A percentile compares a stretch with the other conserved stretches of the same genome.
These are phyloP conservation scores for Oenanthe melanoleuca DNA, from an alignment of 2,113 vertebrate genomes.

Conservation along the genomic window DNA sequence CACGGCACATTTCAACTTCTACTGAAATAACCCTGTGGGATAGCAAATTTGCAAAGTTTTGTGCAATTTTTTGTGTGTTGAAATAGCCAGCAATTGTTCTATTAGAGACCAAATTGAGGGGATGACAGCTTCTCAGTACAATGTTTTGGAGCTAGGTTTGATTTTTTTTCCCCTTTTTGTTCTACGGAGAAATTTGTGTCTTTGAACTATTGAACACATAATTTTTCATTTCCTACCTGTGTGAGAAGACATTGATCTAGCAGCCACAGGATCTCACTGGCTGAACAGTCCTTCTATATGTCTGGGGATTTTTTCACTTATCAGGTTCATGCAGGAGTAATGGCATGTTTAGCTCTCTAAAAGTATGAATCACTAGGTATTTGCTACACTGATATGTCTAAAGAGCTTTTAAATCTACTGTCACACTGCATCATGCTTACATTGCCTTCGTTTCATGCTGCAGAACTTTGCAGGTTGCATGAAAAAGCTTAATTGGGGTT, in stretches of 20 bases:
- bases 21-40: slow-evolving; percentile 17
- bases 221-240: neutral
- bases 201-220: neutral
- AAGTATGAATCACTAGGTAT: neutral
- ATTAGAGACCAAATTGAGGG: neutral
- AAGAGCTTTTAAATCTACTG: slow-evolving; percentile 7
- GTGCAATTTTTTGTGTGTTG: neutral
- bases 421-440: neutral
- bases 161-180: neutral
- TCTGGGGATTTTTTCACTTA: neutral
- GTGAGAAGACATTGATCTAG: neutral
- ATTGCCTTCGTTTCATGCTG: neutral
- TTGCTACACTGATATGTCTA: neutral
- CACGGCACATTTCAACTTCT: slow-evolving; percentile 5
- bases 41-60: neutral
- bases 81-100: neutral
- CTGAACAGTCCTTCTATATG: neutral
- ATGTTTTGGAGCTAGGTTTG: neutral
- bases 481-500: neutral
- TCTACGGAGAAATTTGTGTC: neutral
- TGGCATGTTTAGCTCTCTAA: neutral
- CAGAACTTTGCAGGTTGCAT: neutral
- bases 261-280: neutral
- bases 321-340: neutral
- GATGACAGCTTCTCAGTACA: neutral